Base-by-base conservation (phyloP, 1,140 invertebrate genomes). In the Epicauta chinensis region DNA sequence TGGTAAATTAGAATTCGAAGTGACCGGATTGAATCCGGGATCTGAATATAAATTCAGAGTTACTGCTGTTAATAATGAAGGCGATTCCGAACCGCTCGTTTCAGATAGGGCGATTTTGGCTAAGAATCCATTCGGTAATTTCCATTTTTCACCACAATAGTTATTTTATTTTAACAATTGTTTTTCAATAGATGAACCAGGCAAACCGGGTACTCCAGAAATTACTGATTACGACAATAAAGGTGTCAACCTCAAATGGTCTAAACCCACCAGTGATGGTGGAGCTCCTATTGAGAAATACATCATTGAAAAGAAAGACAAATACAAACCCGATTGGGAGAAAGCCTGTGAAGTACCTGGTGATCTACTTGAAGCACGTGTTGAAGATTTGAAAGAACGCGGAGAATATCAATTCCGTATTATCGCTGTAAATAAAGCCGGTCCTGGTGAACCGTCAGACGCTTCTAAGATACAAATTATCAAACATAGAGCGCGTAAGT, bases 1-100 rank as follows among this genome's bases (percentile, higher is more conserved):
- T 15, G 66, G 62, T 23, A 65, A 66, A 53, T 55, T 65, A 2
- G 86, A 89, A 66, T 89, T 93, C 70, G 89, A 93, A 52, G 83
- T 96, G n/a, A 88, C 86, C 10, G 89, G 91, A 9, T 75, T 99
- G 4, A 89, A 87, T 63, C 91, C 93, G 13, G 90, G 90, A 6
- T 84, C 89, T 53, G 89, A 95, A 68, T 98, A 98, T 71, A 91
- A 95, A 74, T 99, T 98, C 82, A 77, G 95, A 34, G 95, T 98
- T 0, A 88, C 85, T 0, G 96, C 96, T 39, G 84, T 94, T 44
- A 99, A 98, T 68, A 88, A 91, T 56, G 92, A 98, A 74, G 96
- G 96, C 29, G 91, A 95, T 62, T 96, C 93, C 4, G 93, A 97
- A 58, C 94, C 93, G 4, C 73, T 99, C 16, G 84, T 85, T 36